Base-by-base conservation (phyloP, 2,888 invertebrate species). In the Abrostola triplasia region DNA sequence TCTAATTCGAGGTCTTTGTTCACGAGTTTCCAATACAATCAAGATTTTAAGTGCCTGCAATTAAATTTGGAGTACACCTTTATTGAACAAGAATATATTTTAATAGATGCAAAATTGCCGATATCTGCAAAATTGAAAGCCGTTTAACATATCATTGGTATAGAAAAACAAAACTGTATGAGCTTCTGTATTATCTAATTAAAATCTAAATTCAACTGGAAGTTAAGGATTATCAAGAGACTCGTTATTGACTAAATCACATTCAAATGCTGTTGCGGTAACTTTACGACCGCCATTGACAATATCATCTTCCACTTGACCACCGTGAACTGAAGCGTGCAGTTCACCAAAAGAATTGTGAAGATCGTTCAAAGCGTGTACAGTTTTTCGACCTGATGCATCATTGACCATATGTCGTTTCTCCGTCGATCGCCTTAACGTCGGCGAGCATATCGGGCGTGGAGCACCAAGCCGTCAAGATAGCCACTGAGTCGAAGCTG, bases 401-500 rank as follows among this genome's bases (percentile, higher is more conserved):
- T 58, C 59, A 67, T 58, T 77, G 66, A 69, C 74, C 69, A 52
- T 68, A 72, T 76, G 75, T 67, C 67, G 66, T 60, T 64, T 51
- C 62, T 58, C 62, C 38, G 24, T 50, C 61, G 66, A 74, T 68
- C 57, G 40, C 51, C 65, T 70, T 69, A 73, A 70, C 38, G 44
- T 59, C 60, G 55, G 64, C 59, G 66, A 57, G 36, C 57, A 62
- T 55, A 53, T 68, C 36, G 52, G 68, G 72, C 63, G 73, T 74
- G 74, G 79, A 68, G 77, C 77, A 55, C 51, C 69, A 84, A 87
- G 88, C 89, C 90, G 91, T 85, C 94, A 94, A 94, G 86, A 94
- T 94, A 93, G 93, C 92, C 85, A 86, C 93, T 81, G 94, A 93
- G 79, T 88, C 93, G 87, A 93, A 93, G 82, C 80, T 93, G 87